Conservation (phyloP, 2,113 vertebrate species). For the Marcusenius ussheri region DNA sequence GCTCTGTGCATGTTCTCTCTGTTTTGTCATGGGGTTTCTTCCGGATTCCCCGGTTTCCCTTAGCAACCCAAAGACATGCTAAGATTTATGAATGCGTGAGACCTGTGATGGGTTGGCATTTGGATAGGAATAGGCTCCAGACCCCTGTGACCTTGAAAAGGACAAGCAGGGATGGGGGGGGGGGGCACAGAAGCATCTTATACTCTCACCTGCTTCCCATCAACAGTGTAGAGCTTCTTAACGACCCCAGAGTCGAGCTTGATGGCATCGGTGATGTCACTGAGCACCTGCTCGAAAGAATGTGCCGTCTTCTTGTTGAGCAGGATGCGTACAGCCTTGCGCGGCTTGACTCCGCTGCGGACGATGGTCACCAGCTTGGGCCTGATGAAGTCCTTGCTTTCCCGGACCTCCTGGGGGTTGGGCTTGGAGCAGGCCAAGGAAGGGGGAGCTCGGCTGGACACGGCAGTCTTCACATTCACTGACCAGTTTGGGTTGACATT, state of each 20-base stretch:
- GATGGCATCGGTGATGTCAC: slow-evolving; percentile 93
- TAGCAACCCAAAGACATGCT: background rate
- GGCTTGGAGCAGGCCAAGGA: slow-evolving; percentile 77
- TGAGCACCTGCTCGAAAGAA: slow-evolving; percentile 94
- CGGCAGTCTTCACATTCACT: slow-evolving; percentile 84
- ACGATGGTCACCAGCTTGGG: slow-evolving; percentile 96
- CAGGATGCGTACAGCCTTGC: slow-evolving; percentile 88
- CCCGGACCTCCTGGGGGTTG: slow-evolving; percentile 65
- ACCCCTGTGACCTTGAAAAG: background rate
- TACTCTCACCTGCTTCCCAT: slow-evolving; percentile 88
- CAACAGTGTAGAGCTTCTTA: slow-evolving; percentile 90
- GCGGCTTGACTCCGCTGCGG: slow-evolving; percentile 87
- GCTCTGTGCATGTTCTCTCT: background rate
- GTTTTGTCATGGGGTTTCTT: background rate
- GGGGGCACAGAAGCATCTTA: background rate
- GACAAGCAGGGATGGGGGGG: background rate
- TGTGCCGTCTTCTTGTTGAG: slow-evolving; percentile 98
- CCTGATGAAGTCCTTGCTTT: slow-evolving; percentile 91
- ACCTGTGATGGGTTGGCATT: background rate
- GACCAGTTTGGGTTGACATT: slow-evolving; percentile 98
- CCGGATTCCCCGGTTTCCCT: background rate
- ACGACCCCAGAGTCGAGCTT: slow-evolving; percentile 94
- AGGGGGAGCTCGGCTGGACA: slow-evolving; percentile 63
- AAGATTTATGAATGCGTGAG: background rate
- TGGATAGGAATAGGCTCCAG: background rate